phyloP scores from a whole-genome alignment of 2,113 vertebrate genomes.

The Tetrao urogallus region DNA sequence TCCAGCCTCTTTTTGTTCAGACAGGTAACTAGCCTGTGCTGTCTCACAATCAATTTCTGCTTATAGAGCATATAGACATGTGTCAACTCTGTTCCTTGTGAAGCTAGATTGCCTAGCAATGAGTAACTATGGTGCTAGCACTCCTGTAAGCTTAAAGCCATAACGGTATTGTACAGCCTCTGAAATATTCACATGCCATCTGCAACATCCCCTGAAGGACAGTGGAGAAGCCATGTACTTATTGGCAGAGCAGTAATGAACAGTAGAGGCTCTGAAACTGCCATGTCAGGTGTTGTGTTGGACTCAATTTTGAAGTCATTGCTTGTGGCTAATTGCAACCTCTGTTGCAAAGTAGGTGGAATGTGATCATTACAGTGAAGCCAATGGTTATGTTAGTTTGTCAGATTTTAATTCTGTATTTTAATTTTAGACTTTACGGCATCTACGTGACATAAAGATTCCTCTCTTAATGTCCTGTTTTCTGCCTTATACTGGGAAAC shows the following conservation, averaged over 20 bases:
- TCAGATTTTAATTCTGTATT: background rate
- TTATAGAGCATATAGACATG: background rate
- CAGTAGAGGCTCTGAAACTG: background rate
- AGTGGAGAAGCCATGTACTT: conserved; percentile 1
- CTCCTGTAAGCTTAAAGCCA: background rate
- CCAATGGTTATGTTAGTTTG: background rate
- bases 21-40: background rate
- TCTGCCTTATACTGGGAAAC: background rate
- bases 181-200: background rate
- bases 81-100: background rate
- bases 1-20: background rate
- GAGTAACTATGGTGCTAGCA: background rate
- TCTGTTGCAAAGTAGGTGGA: background rate
- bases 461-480: background rate
- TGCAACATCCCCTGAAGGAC: background rate
- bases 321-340: background rate
- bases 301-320: background rate
- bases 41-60: background rate
- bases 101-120: background rate
- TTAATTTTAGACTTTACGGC: background rate
- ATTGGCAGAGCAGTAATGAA: background rate
- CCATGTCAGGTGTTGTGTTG: background rate
- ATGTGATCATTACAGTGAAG: background rate
- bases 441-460: background rate
- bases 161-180: background rate